phyloP scores from a whole-genome alignment of 2,888 invertebrate species.

The Hylaea fasciaria region DNA sequence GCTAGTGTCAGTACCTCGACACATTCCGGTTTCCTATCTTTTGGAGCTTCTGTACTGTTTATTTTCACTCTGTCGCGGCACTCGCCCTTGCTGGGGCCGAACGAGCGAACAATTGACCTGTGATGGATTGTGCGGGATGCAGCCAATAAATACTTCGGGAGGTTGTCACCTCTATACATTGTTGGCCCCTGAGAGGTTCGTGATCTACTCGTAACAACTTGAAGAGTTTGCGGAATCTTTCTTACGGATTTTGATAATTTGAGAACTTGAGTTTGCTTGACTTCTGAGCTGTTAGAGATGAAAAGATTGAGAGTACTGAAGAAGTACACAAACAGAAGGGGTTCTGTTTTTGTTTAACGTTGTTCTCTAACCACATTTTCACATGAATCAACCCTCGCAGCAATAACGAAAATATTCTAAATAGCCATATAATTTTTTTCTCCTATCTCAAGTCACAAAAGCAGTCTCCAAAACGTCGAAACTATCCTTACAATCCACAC shows the following conservation, averaged over 20 bases:
- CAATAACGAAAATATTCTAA: not conserved
- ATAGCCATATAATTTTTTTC: not conserved
- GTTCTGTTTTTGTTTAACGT: too few relatives aligned
- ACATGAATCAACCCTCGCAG: too few relatives aligned
- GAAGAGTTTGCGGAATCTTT: slow-evolving; percentile 18
- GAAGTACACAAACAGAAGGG: too few relatives aligned
- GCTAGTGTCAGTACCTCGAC: too few relatives aligned
- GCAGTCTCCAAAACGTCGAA: slow-evolving; percentile 24
- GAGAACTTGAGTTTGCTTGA: not conserved
- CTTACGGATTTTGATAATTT: not conserved
- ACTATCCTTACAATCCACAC: slow-evolving; percentile 35
- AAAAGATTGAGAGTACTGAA: too few relatives aligned
- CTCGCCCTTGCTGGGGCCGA: slow-evolving; percentile 19
- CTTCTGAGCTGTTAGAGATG: too few relatives aligned
- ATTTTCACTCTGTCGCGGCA: slow-evolving; percentile 30
- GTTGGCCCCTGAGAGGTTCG: slow-evolving; percentile 29
- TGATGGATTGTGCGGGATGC: slow-evolving; percentile 78
- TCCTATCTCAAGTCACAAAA: slow-evolving; percentile 7
- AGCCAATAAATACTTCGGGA: slow-evolving; percentile 72
- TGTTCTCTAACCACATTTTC: too few relatives aligned
- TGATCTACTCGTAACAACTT: slow-evolving; percentile 37
- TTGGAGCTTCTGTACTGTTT: slow-evolving; percentile 15
- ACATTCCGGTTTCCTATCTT: too few relatives aligned
- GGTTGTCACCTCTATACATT: slow-evolving; percentile 58
- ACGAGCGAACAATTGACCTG: slow-evolving; percentile 67